Conservation (phyloP, 1,140 invertebrate species). For the Drosophila dunni region DNA sequence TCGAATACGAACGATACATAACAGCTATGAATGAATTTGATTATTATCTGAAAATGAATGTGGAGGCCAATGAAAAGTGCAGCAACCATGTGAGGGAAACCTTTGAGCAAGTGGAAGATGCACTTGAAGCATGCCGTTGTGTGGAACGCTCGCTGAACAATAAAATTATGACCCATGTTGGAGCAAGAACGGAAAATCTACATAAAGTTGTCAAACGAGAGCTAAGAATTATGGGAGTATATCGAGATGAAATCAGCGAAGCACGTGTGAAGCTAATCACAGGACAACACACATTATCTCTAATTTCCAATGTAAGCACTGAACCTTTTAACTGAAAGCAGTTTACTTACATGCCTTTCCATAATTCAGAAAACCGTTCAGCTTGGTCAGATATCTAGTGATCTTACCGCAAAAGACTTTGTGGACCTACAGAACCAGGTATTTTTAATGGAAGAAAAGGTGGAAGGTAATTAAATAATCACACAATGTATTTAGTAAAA, state of each 20-base stretch:
- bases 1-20: not conserved
- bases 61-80: constrained; percentile 13
- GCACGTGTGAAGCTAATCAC: constrained; percentile 52
- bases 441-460: constrained; percentile 59
- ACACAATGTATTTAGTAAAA: not conserved
- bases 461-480: constrained; percentile 57
- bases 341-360: not conserved
- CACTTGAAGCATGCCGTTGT: constrained; percentile 8
- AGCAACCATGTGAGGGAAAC: constrained; percentile 14
- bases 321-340: not conserved
- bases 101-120: constrained; percentile 27
- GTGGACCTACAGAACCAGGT: constrained; percentile 61
- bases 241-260: constrained; percentile 64
- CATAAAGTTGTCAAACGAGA: constrained; percentile 13
- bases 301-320: constrained; percentile 40
- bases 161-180: not conserved
- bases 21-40: constrained; percentile 22
- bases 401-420: constrained; percentile 56
- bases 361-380: constrained; percentile 44
- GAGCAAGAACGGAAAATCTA: constrained; percentile 24
- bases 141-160: constrained; percentile 32
- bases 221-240: constrained; percentile 28
- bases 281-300: constrained; percentile 50
- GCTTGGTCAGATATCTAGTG: constrained; percentile 58
- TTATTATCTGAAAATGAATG: not conserved